Evolutionary conservation across 2,797 vertebrate species (phyloP), one percentile per base, ranked within the genome.

Genomic region (Cuculus canorus): DNA sequence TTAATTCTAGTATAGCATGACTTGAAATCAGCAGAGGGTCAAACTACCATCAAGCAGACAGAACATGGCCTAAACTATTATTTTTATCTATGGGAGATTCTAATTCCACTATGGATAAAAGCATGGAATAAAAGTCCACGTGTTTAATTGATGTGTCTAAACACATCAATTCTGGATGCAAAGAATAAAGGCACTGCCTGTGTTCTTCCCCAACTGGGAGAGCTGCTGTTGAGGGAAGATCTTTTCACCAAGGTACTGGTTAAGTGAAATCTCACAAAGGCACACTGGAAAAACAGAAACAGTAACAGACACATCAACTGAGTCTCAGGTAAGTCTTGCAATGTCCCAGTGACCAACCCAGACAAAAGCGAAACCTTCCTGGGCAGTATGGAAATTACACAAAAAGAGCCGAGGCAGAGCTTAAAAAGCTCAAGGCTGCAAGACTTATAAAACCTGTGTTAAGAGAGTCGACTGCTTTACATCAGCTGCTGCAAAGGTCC

Each of bases 401-500:
- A 66, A 50, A 50, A 30, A 47, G 1, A 92, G 30, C 37, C 13
- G 17, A 13, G 77, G 23, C 18, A 37, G 32, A 54, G 10, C 32
- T 81, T n/a, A 48, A 69, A n/a, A 45, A 53, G 22, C 6, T 14
- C 18, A 48, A 82, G n/a, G 56, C 14, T 75, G 53, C 28, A 87
- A 71, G 91, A 7, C 39, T 39, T 10, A 39, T 23, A 50, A 66
- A n/a, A 28, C 0, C 0, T 1, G 11, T 35, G 24, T 23, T 61
- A 13, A n/a, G 27, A 52, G 39, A 69, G 48, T 0, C 59, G 39
- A 65, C 35, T 27, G 15, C 30, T 87, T 85, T 39, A 82, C 10
- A 10, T 4, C n/a, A 0, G 0, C 7, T 28, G 13, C 10, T 23
- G n/a, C 22, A 3, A 45, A 81, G 19, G 2, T 35, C 3, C 48